Percentiles rank a stretch among this genome's conserved stretches.
These are phyloP conservation scores for Pyrgus malvae DNA, from an alignment of 2,888 invertebrate species.

Conservation along the genomic window DNA sequence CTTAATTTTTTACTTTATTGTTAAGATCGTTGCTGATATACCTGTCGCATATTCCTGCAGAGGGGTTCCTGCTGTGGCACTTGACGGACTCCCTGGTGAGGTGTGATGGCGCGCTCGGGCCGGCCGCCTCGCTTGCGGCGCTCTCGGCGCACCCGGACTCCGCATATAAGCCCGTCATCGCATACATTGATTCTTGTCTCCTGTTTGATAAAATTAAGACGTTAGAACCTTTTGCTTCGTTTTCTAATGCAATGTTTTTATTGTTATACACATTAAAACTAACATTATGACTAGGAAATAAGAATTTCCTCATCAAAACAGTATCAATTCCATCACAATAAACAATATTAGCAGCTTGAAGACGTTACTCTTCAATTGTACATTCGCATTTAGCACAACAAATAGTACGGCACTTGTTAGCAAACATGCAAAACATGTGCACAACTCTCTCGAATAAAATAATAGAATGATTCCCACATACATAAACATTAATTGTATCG, in stretches of 20 bases:
- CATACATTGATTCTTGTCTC: conserved; percentile 94
- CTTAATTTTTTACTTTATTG: too few relatives aligned
- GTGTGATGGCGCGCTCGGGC: conserved; percentile 70
- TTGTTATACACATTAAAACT: too few relatives aligned
- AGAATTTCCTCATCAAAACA: too few relatives aligned
- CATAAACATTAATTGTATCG: conserved; percentile 4
- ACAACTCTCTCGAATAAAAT: conserved; percentile 8
- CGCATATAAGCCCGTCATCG: conserved; percentile 92
- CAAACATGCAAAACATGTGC: conserved; percentile 15
- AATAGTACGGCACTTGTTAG: conserved; percentile 8
- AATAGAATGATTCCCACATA: conserved; percentile 12
- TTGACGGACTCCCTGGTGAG: conserved; percentile 77
- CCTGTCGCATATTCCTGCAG: conserved; percentile 87
- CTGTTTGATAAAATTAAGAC: conserved; percentile 52
- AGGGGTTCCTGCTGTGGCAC: conserved; percentile 92
- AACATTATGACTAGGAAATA: too few relatives aligned
- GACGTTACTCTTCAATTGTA: conserved; percentile 5
- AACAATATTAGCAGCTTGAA: not conserved
- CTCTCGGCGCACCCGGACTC: conserved; percentile 85
- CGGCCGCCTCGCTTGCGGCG: conserved; percentile 75
- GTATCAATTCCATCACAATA: too few relatives aligned
- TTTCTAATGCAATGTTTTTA: too few relatives aligned
- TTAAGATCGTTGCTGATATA: too few relatives aligned
- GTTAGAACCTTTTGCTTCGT: not conserved
- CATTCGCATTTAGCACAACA: not conserved